phyloP scores from a whole-genome alignment of 2,888 invertebrate genomes.

The Oxyteleia sp. region DNA sequence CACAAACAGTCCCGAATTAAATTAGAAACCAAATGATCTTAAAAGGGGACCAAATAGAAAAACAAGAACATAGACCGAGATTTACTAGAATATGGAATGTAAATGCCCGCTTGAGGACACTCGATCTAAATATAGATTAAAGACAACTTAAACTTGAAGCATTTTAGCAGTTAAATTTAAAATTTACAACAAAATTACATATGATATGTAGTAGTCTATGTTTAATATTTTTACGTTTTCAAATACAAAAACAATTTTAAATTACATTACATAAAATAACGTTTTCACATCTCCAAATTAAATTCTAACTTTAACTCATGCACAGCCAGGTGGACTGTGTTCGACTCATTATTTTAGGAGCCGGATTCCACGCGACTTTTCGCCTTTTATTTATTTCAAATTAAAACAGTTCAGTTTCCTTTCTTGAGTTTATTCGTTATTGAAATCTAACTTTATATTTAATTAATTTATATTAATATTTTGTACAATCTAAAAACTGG shows the following conservation, averaged over 20 bases:
- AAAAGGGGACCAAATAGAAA: constrained; percentile 36
- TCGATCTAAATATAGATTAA: constrained; percentile 61
- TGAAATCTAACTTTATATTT: no score
- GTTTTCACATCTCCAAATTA: neutral
- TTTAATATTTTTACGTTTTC: no score
- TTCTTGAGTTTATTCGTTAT: constrained; percentile 11
- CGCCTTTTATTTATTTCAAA: constrained; percentile 30
- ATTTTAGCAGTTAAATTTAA: constrained; percentile 10
- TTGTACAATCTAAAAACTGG: no score
- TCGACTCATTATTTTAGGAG: constrained; percentile 19
- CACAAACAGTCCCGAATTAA: constrained; percentile 17
- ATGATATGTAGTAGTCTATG: no score
- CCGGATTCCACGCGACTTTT: constrained; percentile 20
- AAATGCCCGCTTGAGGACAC: constrained; percentile 27
- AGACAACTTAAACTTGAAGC: constrained; percentile 21
- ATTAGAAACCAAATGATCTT: constrained; percentile 43
- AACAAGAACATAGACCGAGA: constrained; percentile 30
- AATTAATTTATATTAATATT: no score
- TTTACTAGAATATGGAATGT: constrained; percentile 64
- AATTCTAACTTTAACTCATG: constrained; percentile 35
- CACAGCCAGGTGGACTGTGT: constrained; percentile 35
- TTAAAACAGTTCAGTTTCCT: constrained; percentile 5
- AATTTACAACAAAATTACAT: neutral
- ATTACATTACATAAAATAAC: neutral
- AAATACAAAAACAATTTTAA: neutral